Conservation (phyloP, 2,797 vertebrate genomes). For the Tinamus major region DNA sequence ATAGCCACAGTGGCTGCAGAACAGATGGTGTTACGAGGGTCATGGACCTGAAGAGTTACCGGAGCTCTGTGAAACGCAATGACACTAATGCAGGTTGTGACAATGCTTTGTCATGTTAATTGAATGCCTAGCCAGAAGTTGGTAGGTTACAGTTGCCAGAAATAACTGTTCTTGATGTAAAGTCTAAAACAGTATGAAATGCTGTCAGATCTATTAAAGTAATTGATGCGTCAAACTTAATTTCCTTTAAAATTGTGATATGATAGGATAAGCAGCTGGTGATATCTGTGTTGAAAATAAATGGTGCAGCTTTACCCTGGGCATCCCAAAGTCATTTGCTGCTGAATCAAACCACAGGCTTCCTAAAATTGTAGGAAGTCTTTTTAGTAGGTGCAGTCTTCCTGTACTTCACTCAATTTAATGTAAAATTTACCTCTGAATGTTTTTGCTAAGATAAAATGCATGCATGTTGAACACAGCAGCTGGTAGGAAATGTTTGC, state of each 20-base stretch:
- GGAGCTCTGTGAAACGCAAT: background rate
- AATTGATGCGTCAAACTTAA: background rate
- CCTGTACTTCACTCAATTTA: background rate
- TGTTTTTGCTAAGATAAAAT: background rate
- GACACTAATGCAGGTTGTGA: background rate
- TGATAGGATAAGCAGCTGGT: slow-evolving; percentile 1
- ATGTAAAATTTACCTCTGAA: background rate
- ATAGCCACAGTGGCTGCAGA: background rate
- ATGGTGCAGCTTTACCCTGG: background rate
- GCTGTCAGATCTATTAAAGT: slow-evolving; percentile 40
- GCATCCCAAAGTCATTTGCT: slow-evolving; percentile 5
- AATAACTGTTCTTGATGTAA: slow-evolving; percentile 27
- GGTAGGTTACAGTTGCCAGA: slow-evolving; percentile 38
- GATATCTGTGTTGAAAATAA: background rate
- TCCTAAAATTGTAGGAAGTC: background rate
- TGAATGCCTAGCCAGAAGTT: background rate
- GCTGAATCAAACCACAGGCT: background rate
- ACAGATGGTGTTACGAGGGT: slow-evolving; percentile 40
- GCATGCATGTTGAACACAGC: background rate
- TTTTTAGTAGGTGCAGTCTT: background rate
- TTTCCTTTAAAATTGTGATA: slow-evolving; percentile 33
- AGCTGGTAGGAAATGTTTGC: background rate
- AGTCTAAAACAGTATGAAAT: background rate
- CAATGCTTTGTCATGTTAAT: slow-evolving; percentile 36
- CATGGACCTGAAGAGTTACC: background rate